phyloP scores from a whole-genome alignment of 2,797 vertebrate species.

The Alauda arvensis region DNA sequence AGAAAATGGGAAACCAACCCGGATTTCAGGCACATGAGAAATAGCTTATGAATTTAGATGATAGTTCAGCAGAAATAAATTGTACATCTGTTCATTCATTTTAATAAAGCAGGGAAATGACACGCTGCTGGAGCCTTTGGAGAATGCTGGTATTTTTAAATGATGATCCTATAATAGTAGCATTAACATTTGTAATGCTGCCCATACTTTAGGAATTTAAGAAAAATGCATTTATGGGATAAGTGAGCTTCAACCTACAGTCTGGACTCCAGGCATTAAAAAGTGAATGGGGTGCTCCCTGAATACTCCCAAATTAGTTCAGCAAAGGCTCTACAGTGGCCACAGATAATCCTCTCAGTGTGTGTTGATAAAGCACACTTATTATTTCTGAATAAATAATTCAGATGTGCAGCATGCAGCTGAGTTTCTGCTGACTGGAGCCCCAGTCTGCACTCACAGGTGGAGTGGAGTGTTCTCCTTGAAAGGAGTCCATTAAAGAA shows the following conservation, averaged over 20 bases:
- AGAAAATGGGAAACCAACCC: conserved; percentile 71
- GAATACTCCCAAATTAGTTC: conserved; percentile 34
- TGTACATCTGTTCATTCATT: conserved; percentile 86
- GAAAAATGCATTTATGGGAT: conserved; percentile 66
- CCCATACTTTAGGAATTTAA: conserved; percentile 60
- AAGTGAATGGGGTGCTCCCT: conserved; percentile 38
- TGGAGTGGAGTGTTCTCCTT: conserved; percentile 15
- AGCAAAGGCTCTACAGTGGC: not conserved
- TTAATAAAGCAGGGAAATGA: conserved; percentile 77
- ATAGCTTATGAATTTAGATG: conserved; percentile 85
- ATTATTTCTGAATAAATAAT: conserved; percentile 42
- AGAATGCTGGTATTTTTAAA: conserved; percentile 66
- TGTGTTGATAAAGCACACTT: conserved; percentile 18
- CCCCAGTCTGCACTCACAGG: not conserved
- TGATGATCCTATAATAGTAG: conserved; percentile 69
- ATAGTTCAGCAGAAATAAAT: conserved; percentile 73
- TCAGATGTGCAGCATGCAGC: conserved; percentile 12
- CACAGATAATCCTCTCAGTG: conserved; percentile 6
- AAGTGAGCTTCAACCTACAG: conserved; percentile 34
- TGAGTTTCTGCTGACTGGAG: conserved; percentile 39
- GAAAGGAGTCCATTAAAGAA: not conserved
- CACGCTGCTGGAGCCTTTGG: conserved; percentile 58
- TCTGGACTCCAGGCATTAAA: conserved; percentile 33
- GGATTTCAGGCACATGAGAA: conserved; percentile 77
- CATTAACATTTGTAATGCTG: conserved; percentile 71